Base-by-base conservation (phyloP, 2,113 vertebrate species). In the Ochotona curzoniae region DNA sequence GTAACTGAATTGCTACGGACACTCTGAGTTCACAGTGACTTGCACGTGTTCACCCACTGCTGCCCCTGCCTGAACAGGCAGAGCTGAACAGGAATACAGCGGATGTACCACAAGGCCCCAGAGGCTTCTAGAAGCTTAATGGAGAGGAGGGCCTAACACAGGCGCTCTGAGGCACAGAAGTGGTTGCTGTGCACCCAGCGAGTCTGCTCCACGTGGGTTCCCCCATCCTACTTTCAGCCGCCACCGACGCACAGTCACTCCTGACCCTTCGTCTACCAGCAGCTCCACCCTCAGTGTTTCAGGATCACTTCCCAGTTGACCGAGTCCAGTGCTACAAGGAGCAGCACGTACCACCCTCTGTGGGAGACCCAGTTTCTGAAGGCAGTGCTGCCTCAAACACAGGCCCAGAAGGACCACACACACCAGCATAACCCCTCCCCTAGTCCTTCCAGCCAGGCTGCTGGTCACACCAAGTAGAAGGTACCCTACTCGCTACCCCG, bases 1-100 rank as follows among this genome's bases (percentile, higher is more conserved):
- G 23, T 1, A 18, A 49, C 2, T 15, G 49, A 32, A 9, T 0
- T 0, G 35, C 21, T 23, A 32, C 12, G 4, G 23, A 47, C 54
- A 15, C 13, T 2, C 1, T 30, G 38, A 70, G 81, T 8, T 44
- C 0, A n/a, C 1, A 18, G 21, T 0, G 28, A 32, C 51, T 51
- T 61, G 49, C 30, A 76, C 14, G 4, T 44, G 38, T 23, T 61
- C 51, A 57, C 5, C 9, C 18, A 4, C 17, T 17, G 47, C 25
- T 90, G 21, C 47, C 85, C 69, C 18, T 2, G 8, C 28, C 2
- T 1, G 23, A 57, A 57, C 38, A 44, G 38, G 38, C 38, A 44
- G 38, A 44, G 38, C 38, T 44, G n/a, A n/a, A n/a, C n/a, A 44
- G 38, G 38, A 44, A 44, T 44, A 6, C 38, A 44, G 38, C 6